Percentiles rank a stretch among this genome's conserved stretches.
These are phyloP conservation scores for Drosophila truncata DNA, from an alignment of 1,140 invertebrate genomes.

Conservation along the genomic window DNA sequence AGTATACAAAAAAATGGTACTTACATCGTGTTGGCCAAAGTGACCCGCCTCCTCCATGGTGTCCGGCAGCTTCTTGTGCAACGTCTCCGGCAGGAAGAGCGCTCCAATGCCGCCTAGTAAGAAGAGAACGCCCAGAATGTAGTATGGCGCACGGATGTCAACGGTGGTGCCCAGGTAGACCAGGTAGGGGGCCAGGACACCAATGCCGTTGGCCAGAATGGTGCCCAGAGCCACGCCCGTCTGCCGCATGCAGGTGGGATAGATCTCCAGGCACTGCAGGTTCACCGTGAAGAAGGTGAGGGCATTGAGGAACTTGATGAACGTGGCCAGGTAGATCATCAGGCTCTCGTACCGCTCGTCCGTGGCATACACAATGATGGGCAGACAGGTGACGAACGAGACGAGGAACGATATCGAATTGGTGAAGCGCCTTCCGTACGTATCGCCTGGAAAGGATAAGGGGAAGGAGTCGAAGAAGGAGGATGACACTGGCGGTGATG, in stretches of 20 bases:
- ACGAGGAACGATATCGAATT: slow-evolving; percentile 85
- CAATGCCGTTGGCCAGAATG: slow-evolving; percentile 87
- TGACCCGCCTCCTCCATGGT: slow-evolving; percentile 90
- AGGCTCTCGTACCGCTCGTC: slow-evolving; percentile 80
- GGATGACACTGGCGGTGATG: slow-evolving; percentile 22
- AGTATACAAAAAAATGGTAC: slow-evolving; percentile 4
- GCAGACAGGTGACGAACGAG: slow-evolving; percentile 85
- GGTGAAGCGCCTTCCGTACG: slow-evolving; percentile 87
- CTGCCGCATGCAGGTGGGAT: slow-evolving; percentile 89
- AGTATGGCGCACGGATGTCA: slow-evolving; percentile 86
- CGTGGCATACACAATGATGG: slow-evolving; percentile 83
- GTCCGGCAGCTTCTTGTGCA: slow-evolving; percentile 89
- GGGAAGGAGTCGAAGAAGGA: not conserved
- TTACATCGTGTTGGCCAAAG: slow-evolving; percentile 88
- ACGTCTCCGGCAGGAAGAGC: slow-evolving; percentile 90
- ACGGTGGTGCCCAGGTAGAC: slow-evolving; percentile 87
- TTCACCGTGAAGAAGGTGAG: slow-evolving; percentile 89
- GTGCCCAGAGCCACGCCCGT: slow-evolving; percentile 88
- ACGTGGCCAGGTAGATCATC: slow-evolving; percentile 86
- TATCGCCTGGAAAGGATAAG: slow-evolving; percentile 79
- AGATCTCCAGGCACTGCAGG: slow-evolving; percentile 88
- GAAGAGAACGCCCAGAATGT: slow-evolving; percentile 87
- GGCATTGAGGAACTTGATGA: slow-evolving; percentile 88
- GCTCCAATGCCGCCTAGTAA: slow-evolving; percentile 87
- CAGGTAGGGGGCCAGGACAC: slow-evolving; percentile 90